Evolutionary conservation across 2,888 invertebrate species (phyloP), one percentile per base, ranked within the genome.

Genomic region (Onchidella celtica): DNA sequence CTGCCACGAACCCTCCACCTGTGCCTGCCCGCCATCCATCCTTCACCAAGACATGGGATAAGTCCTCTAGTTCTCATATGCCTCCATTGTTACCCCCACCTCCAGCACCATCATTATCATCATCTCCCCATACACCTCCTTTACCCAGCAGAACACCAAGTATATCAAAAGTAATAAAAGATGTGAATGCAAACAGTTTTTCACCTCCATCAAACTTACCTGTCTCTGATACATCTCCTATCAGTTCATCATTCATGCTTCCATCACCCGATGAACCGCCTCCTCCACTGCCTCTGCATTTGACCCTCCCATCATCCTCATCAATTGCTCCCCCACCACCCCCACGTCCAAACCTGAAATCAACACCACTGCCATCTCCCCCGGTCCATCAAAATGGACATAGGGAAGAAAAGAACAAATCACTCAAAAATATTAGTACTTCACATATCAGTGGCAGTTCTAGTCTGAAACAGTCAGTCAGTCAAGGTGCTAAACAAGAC

Each of bases 211-310:
- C 85, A 17, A 86, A 57, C 27, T n/a, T 72, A 21, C 17, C 17
- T 32, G 21, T 57, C 1, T 47, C 59, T 55, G 17, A 55, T 32
- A 27, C 36, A 17, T 40, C 77, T 24, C 6, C 40, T 69, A 6
- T 27, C 29, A 6, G 21, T 24, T 11, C 14, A 9, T 55, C 61
- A 38, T 68, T 11, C 59, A 24, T 66, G 57, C 80, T 66, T 74
- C 80, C 80, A 4, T 73, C 74, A 29, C 84, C 88, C 32, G 86
- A 86, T 57, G 89, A 87, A 34, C 88, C 89, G 34, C 89, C 89
- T 32, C 88, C 88, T 21, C 88, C 88, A 24, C 84, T 88, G 17
- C 89, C 85, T 38, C 14, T 70, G n/a, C 73, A 80, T 34, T 47
- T 83, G 59, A 70, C 27, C 32, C n/a, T 75, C 32, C 17, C 68